Conservation (phyloP, 2,888 invertebrate genomes). For the Aspidiotus rigidus region DNA sequence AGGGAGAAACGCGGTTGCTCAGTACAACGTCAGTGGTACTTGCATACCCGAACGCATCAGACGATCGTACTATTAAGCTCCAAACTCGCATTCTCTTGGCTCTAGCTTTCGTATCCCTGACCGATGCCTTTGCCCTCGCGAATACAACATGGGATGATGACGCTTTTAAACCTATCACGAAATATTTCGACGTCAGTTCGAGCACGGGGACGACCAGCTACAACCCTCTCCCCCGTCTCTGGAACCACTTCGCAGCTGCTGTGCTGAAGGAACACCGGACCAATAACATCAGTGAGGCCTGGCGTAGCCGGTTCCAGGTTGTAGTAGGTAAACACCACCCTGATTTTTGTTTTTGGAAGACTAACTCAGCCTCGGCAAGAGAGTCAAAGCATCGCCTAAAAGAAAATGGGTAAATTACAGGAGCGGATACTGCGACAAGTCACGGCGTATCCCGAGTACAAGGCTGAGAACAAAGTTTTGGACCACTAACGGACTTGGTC, state of each 20-base stretch:
- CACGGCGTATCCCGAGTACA: neutral
- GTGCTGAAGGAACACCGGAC: neutral
- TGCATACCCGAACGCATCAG: neutral
- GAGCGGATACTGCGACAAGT: neutral
- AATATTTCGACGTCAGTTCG: neutral
- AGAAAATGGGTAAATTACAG: neutral
- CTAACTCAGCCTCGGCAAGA: too few relatives aligned
- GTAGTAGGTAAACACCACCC: slow-evolving; percentile 16
- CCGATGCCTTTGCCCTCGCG: neutral
- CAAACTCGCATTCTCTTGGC: neutral
- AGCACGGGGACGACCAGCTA: neutral
- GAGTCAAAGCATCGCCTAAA: too few relatives aligned
- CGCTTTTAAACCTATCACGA: neutral
- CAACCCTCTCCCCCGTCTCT: neutral
- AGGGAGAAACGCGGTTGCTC: neutral
- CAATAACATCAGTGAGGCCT: slow-evolving; percentile 15
- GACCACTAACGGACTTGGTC: too few relatives aligned
- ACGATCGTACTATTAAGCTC: neutral
- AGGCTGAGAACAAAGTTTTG: neutral
- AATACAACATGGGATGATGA: neutral
- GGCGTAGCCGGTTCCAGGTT: slow-evolving; percentile 11
- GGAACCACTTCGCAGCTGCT: slow-evolving; percentile 10
- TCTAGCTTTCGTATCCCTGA: neutral
- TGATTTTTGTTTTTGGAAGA: neutral
- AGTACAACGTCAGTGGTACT: slow-evolving; percentile 1